These are phyloP conservation scores for Chrysoperla carnea DNA, from an alignment of 1,140 invertebrate species.

Conservation along the genomic window DNA sequence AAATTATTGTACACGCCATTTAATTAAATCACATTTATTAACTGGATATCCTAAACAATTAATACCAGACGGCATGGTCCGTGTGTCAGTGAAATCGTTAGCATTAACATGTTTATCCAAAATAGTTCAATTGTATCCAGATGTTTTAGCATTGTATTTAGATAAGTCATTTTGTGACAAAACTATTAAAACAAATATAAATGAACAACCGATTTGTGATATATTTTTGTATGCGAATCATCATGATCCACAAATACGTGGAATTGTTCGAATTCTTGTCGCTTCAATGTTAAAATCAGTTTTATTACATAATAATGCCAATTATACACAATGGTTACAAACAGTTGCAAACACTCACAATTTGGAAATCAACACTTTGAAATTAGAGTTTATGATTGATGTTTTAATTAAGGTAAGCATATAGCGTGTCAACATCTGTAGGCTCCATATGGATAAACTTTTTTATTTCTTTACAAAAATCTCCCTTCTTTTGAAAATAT, in stretches of 20 bases:
- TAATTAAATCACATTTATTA: constrained; percentile 60
- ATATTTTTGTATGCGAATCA: constrained; percentile 51
- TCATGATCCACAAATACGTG: constrained; percentile 66
- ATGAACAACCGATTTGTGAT: constrained; percentile 42
- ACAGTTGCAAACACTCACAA: constrained; percentile 18
- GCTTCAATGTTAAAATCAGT: constrained; percentile 46
- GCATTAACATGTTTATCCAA: constrained; percentile 56
- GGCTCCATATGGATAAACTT: not conserved
- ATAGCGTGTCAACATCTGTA: constrained; percentile 5
- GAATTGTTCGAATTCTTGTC: constrained; percentile 45
- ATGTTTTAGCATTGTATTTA: constrained; percentile 42
- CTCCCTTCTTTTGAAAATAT: too few species aligned
- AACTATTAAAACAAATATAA: not conserved
- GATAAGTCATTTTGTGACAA: constrained; percentile 23
- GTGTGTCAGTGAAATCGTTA: constrained; percentile 72
- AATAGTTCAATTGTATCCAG: constrained; percentile 48
- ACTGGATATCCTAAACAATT: constrained; percentile 38
- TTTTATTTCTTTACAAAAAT: too few species aligned
- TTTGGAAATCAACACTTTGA: constrained; percentile 18
- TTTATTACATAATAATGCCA: constrained; percentile 35
- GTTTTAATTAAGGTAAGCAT: constrained; percentile 34
- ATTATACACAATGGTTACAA: constrained; percentile 30
- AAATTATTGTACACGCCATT: constrained; percentile 52
- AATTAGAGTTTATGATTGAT: constrained; percentile 28
- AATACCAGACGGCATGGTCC: constrained; percentile 44